Conservation (phyloP, 2,113 vertebrate species). For the Gambusia affinis region DNA sequence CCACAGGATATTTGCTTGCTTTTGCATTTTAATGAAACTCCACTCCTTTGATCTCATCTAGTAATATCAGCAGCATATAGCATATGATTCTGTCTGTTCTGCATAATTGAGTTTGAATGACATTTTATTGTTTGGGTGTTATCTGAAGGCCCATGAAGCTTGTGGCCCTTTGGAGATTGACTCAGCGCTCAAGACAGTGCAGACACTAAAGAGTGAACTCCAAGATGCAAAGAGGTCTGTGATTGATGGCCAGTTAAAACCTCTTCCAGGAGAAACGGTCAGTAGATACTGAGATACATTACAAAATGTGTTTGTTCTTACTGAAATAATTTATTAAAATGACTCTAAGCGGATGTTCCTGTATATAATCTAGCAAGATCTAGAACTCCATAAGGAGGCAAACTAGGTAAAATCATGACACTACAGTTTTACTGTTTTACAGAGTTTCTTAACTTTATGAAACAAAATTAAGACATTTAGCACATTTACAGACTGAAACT, state of each 20-base stretch:
- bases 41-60: constrained; percentile 13
- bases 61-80: constrained; percentile 3
- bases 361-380: no score
- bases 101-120: constrained; percentile 1
- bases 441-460: no score
- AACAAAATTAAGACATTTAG: no score
- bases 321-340: not conserved
- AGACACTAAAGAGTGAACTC: constrained; percentile 92
- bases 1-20: constrained; percentile 8
- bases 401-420: no score
- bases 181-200: constrained; percentile 92
- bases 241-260: constrained; percentile 89
- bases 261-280: constrained; percentile 97
- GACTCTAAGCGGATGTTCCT: no score
- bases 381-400: no score
- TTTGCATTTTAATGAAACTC: not conserved
- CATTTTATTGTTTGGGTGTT: constrained; percentile 4
- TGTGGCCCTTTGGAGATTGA: constrained; percentile 98
- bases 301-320: not conserved
- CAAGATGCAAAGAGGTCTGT: constrained; percentile 97
- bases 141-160: constrained; percentile 91
- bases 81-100: constrained; percentile 1
- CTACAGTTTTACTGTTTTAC: no score
- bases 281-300: constrained; percentile 30
- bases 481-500: no score